phyloP scores from a whole-genome alignment of 2,888 invertebrate genomes.

The Choreutis nemorana region DNA sequence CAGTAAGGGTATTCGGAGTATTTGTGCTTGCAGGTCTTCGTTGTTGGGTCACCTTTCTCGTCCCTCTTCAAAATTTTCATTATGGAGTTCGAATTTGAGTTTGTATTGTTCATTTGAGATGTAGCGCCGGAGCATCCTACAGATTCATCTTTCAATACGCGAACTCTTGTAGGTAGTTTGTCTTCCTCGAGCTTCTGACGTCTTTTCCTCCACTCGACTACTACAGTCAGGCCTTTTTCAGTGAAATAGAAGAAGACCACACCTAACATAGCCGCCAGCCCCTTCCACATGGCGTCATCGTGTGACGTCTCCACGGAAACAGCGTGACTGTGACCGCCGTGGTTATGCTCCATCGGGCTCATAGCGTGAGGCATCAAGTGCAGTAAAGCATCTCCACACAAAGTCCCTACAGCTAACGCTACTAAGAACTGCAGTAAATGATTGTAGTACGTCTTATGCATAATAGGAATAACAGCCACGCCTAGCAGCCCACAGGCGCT shows the following conservation, averaged over 20 bases:
- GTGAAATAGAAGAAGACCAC: conserved; percentile 90
- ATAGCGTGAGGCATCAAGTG: conserved; percentile 91
- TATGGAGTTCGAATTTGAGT: conserved; percentile 45
- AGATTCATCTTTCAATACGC: conserved; percentile 76
- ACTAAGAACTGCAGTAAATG: conserved; percentile 91
- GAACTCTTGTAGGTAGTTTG: conserved; percentile 71
- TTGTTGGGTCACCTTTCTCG: conserved; percentile 47
- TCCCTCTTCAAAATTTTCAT: conserved; percentile 52
- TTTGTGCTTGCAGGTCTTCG: conserved; percentile 85
- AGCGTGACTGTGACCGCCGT: conserved; percentile 18
- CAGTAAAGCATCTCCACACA: conserved; percentile 90
- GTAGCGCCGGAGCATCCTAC: conserved; percentile 41
- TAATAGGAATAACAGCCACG: conserved; percentile 89
- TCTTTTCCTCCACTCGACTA: conserved; percentile 82
- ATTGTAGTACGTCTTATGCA: conserved; percentile 89
- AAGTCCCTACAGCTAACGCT: conserved; percentile 90
- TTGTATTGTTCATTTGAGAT: conserved; percentile 44
- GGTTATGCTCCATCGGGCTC: conserved; percentile 30
- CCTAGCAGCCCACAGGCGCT: conserved; percentile 88
- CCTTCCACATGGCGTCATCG: conserved; percentile 83
- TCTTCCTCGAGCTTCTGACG: conserved; percentile 73
- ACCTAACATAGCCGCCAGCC: conserved; percentile 81
- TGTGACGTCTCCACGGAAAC: conserved; percentile 42
- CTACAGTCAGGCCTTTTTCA: conserved; percentile 81
- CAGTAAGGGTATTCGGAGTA: conserved; percentile 91